Evolutionary conservation across 2,113 vertebrate species (phyloP).

Genomic region (Corapipo altera): DNA sequence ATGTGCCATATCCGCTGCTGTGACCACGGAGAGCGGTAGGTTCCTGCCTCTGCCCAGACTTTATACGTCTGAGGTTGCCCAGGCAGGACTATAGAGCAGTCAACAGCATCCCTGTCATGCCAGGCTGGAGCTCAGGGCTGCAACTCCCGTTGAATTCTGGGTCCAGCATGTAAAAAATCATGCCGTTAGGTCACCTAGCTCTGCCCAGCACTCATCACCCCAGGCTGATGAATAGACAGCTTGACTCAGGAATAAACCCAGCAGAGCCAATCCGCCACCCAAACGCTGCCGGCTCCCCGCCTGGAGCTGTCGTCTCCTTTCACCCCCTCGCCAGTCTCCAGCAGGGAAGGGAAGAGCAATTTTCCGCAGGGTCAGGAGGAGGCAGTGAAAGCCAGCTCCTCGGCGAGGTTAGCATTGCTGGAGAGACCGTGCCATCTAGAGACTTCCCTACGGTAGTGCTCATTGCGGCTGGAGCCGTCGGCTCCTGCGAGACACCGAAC

Average conservation of each 20-base stretch:
- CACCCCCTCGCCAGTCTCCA: background rate
- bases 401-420: background rate
- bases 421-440: constrained; percentile 59
- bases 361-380: background rate
- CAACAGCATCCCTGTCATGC: background rate
- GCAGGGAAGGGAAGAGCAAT: background rate
- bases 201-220: background rate
- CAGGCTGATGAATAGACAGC: background rate
- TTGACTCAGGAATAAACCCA: background rate
- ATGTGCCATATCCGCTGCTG: background rate
- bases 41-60: background rate
- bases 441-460: background rate
- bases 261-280: background rate
- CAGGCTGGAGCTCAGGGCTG: background rate
- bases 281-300: background rate
- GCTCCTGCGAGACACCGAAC: background rate
- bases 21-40: rapidly evolving
- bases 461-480: background rate
- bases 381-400: background rate
- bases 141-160: background rate
- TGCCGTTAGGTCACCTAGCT: background rate
- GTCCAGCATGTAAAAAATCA: background rate
- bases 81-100: background rate
- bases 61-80: background rate
- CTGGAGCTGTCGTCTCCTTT: background rate